Evolutionary conservation across 2,113 vertebrate species (phyloP), one percentile per base, ranked within the genome.

Genomic region (Caranx ignobilis): DNA sequence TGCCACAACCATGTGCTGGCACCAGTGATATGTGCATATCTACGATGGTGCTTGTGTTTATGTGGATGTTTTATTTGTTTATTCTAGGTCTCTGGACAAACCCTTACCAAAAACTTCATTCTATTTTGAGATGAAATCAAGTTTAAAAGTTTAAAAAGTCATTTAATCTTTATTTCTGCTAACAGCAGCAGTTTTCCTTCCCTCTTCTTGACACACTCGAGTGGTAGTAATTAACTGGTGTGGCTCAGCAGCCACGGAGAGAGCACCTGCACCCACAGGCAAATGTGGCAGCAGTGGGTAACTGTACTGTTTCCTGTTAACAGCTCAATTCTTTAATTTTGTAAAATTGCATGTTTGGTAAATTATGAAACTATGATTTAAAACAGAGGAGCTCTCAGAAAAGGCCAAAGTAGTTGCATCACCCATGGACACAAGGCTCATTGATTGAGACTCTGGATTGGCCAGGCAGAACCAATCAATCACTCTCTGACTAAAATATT

Each of bases 211-310:
- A 89, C 89, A 91, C 85, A 85, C 80, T 89, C 56, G 56, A 77
- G 52, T 59, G 73, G 75, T 88, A 65, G 85, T 92, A 91, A 91
- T 90, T 89, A 90, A 88, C 73, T 71, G 73, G 60, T 69, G 71
- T 77, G 77, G 48, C 81, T 88, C 83, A 34, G 79, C 65, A 71
- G 79, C 75, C 65, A 63, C 41, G 55, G 74, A 67, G 45, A 84
- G 64, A 89, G 60, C 73, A 86, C 82, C 89, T 87, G 72, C 75
- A 70, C 81, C 84, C 73, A 71, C 67, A 47, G 84, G 88, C 78
- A 45, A 74, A 56, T 12, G 21, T 71, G 56, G 75, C 65, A 67
- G 18, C 15, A 50, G 62, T 32, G 73, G 75, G 70, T 72, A 43
- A 72, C 55, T 57, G 15, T 55, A 9, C 4, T 5, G 21, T 21